Evolutionary conservation across 2,113 vertebrate genomes (phyloP), one percentile per base, ranked within the genome.

Genomic region (Pavo muticus): DNA sequence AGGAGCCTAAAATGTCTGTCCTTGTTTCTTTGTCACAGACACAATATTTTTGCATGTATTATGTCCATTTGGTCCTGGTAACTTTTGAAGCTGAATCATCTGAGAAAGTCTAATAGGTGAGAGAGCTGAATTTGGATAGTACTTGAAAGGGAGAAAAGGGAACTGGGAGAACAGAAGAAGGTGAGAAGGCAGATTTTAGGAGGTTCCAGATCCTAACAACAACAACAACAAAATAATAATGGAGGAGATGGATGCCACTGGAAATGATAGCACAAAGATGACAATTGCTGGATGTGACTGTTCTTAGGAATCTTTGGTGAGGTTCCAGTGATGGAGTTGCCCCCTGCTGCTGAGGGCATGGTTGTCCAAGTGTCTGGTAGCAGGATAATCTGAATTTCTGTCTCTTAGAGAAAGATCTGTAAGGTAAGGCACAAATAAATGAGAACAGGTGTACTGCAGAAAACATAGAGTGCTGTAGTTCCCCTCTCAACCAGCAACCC

Each of bases 321-420:
- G 20, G 25, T 70, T 88, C 18, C 35, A 0, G 1, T 56, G 23
- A 5, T 24, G 3, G 3, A 9, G 3, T 9, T 68, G 37, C 11
- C 25, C 6, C 54, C 72, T 47, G 16, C 14, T 48, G 11, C 27
- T 69, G 35, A 52, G 11, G 4, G 3, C n/a, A 4, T 7, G 23
- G 57, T 56, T 47, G 27, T 52, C 29, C 29, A 50, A 61, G 9
- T 61, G 13, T 50, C 60, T 32, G 8, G 12, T 50, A 52, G 56
- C 17, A 2, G 10, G 5, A 39, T 42, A 68, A 32, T 68, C 29
- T 63, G 44, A 72, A 64, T 72, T 75, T 86, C 35, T 80, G 3
- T 23, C 14, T 42, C 6, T 10, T 59, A 24, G 16, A 76, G 29
- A 68, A 63, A 6, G 30, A 76, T 6, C 75, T 71, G 45, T 21